Percentiles rank a stretch among this genome's conserved stretches.
Conservation (phyloP, 1,140 invertebrate genomes). For the Diabrotica undecimpunctata region DNA sequence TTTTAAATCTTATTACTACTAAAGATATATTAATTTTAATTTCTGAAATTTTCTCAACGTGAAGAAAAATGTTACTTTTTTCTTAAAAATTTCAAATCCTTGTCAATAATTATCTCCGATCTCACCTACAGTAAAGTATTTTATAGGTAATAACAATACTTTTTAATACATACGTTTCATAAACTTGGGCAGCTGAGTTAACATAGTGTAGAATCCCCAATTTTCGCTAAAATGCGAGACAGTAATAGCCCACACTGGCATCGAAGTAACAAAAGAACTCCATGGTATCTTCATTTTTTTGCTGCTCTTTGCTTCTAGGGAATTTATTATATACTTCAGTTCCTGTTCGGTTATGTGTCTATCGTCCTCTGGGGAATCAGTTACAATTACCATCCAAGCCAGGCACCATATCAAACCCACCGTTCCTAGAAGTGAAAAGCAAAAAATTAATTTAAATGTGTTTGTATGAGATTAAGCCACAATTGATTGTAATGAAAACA, state of each 20-base stretch:
- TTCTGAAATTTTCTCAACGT: too few species aligned
- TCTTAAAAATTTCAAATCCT: too few species aligned
- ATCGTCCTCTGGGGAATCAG: slow-evolving; percentile 74
- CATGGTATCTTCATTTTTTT: slow-evolving; percentile 67
- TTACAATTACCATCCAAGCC: slow-evolving; percentile 67
- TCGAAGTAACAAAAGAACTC: slow-evolving; percentile 74
- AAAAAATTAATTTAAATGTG: background rate
- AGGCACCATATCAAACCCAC: slow-evolving; percentile 69
- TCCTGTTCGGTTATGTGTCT: slow-evolving; percentile 70
- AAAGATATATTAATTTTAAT: too few species aligned
- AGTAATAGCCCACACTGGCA: slow-evolving; percentile 86
- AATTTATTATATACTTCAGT: slow-evolving; percentile 68
- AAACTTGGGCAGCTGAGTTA: slow-evolving; percentile 87
- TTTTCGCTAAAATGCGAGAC: slow-evolving; percentile 91
- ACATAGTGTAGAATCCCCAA: slow-evolving; percentile 92
- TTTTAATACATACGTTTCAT: slow-evolving; percentile 64
- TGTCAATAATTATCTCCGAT: too few species aligned
- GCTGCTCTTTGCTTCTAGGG: slow-evolving; percentile 44
- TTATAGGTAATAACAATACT: too few species aligned
- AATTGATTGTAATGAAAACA: too few species aligned
- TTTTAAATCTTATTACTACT: too few species aligned
- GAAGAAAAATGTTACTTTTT: too few species aligned
- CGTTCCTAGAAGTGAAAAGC: slow-evolving; percentile 48
- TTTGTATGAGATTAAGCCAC: too few species aligned
- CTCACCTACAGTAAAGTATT: too few species aligned